phyloP scores from a whole-genome alignment of 2,113 vertebrate genomes.

The Axis porcinus region DNA sequence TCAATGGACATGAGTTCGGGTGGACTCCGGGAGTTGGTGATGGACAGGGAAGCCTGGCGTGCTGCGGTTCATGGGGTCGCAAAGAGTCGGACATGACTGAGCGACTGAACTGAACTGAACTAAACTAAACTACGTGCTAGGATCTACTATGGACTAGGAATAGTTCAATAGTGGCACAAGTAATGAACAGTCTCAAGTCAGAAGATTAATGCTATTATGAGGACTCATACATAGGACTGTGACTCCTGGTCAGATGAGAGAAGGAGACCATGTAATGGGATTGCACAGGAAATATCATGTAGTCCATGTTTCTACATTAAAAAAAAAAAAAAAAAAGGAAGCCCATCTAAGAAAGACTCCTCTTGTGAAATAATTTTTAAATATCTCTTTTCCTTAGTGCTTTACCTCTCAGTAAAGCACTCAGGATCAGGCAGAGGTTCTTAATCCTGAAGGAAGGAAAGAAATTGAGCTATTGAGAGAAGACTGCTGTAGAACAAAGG shows the following conservation, averaged over 20 bases:
- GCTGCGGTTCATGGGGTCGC: neutral
- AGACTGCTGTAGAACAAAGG: neutral
- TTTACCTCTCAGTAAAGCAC: neutral
- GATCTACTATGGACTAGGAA: neutral
- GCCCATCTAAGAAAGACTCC: neutral
- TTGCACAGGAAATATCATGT: neutral
- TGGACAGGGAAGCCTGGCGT: neutral
- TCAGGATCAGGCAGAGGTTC: neutral
- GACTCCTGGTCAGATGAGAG: neutral
- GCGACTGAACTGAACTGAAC: neutral
- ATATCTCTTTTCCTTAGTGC: neutral
- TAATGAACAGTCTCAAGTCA: neutral
- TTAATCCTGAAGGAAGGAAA: neutral
- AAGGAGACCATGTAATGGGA: neutral
- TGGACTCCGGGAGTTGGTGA: neutral
- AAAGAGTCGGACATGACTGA: neutral
- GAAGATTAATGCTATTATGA: neutral
- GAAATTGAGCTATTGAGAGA: neutral
- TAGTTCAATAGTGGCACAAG: neutral
- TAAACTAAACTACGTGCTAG: neutral
- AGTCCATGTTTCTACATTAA: neutral
- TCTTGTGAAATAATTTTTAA: neutral
- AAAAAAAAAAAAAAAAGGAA: neutral
- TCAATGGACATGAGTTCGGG: neutral
- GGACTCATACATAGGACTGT: neutral